phyloP scores from a whole-genome alignment of 2,113 vertebrate genomes.

The Scomber colias region DNA sequence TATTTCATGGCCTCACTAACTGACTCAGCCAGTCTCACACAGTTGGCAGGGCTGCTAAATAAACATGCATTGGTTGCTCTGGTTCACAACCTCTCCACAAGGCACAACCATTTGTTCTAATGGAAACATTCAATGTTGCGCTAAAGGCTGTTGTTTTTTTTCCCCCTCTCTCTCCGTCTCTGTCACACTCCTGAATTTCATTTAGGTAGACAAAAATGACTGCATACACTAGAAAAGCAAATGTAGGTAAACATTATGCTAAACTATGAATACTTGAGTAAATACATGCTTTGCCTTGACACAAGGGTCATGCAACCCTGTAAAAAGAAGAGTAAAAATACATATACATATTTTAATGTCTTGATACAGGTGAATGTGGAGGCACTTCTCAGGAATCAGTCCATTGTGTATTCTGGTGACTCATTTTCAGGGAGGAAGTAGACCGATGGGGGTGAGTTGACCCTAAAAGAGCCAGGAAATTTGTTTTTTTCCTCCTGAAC shows the following conservation, averaged over 20 bases:
- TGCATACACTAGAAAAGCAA: conserved; percentile 50
- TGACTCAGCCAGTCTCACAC: conserved; percentile 59
- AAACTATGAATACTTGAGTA: conserved; percentile 66
- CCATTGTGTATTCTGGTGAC: conserved; percentile 85
- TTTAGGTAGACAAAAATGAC: conserved; percentile 63
- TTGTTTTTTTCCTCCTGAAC: conserved; percentile 87
- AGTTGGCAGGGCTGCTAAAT: conserved; percentile 75
- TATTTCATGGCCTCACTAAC: conserved; percentile 51
- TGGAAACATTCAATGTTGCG: conserved; percentile 76
- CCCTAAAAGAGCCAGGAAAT: conserved; percentile 87
- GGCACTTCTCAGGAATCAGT: conserved; percentile 78
- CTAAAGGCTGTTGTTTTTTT: conserved; percentile 39
- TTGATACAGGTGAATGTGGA: conserved; percentile 67
- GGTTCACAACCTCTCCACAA: conserved; percentile 78
- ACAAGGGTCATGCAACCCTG: conserved; percentile 64
- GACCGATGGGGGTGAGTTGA: conserved; percentile 88
- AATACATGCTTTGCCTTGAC: conserved; percentile 65
- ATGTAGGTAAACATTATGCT: conserved; percentile 69
- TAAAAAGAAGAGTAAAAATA: conserved; percentile 66
- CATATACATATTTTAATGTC: conserved; percentile 77
- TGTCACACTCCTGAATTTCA: conserved; percentile 68
- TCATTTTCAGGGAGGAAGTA: conserved; percentile 84
- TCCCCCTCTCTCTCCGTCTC: not conserved
- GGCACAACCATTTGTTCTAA: conserved; percentile 71
- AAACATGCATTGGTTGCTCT: conserved; percentile 79